Evolutionary conservation across 2,888 invertebrate genomes (phyloP).

Genomic region (Nymphalis urticae): DNA sequence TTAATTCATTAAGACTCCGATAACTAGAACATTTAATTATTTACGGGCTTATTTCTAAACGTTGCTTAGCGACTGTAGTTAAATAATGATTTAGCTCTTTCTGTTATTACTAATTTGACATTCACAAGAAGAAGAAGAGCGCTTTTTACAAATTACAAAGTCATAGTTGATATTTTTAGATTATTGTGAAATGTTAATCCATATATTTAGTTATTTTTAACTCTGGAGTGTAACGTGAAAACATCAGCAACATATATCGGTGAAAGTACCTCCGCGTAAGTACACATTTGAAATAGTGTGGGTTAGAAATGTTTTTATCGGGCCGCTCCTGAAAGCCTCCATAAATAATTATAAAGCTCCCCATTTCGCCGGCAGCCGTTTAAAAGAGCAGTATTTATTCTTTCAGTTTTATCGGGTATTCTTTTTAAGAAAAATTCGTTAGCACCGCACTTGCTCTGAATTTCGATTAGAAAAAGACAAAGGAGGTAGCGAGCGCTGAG

Average conservation of each 20-base stretch:
- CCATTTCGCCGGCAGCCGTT: constrained; percentile 44
- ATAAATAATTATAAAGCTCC: constrained; percentile 43
- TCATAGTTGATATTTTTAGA: no score
- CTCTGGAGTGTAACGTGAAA: neutral
- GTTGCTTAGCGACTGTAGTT: no score
- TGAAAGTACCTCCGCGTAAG: constrained; percentile 3
- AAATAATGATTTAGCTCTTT: no score
- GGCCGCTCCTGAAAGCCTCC: constrained; percentile 30
- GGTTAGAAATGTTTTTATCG: constrained; percentile 30
- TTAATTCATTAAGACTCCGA: no score
- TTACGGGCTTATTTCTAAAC: no score
- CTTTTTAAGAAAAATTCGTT: constrained; percentile 67
- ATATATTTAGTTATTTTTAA: neutral
- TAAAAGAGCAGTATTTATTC: constrained; percentile 61
- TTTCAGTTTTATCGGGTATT: constrained; percentile 44
- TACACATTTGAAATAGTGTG: constrained; percentile 32
- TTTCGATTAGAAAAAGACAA: constrained; percentile 77
- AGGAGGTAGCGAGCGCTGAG: constrained; percentile 61
- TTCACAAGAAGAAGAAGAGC: no score
- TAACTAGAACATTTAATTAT: no score
- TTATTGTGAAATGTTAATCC: no score
- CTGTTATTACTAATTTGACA: no score
- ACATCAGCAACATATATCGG: constrained; percentile 2
- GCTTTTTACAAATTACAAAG: no score
- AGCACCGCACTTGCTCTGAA: constrained; percentile 58